These are phyloP conservation scores for Ochotona princeps DNA, from an alignment of 2,113 vertebrate species.

Conservation along the genomic window DNA sequence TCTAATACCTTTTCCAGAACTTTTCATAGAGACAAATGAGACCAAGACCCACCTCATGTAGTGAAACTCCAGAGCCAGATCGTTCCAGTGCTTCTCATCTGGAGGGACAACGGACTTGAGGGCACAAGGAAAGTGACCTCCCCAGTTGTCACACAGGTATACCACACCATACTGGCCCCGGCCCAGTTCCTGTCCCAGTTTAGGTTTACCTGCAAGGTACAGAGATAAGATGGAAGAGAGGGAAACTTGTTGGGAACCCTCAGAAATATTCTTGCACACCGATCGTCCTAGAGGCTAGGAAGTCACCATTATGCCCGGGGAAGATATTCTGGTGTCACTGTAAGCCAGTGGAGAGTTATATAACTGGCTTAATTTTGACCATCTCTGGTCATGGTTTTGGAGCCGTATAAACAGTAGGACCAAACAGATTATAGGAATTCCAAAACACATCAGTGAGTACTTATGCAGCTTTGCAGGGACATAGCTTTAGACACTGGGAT, in stretches of 20 bases:
- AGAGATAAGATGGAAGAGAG: conserved; percentile 35
- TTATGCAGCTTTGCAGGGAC: background rate
- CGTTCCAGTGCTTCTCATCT: conserved; percentile 99
- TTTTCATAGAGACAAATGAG: background rate
- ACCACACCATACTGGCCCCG: conserved; percentile 98
- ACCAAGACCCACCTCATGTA: conserved; percentile 92
- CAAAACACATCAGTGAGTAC: background rate
- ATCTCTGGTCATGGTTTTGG: background rate
- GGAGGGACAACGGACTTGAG: conserved; percentile 98
- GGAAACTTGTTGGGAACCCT: background rate
- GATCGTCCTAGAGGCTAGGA: background rate
- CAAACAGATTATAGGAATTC: conserved; percentile 34
- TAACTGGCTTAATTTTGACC: background rate
- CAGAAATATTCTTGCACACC: background rate
- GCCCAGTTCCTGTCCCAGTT: conserved; percentile 95
- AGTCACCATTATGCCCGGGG: background rate
- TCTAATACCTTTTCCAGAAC: background rate
- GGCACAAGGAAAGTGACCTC: conserved; percentile 95
- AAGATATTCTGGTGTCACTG: background rate
- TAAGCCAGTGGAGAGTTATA: conserved; percentile 34
- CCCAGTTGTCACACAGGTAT: conserved; percentile 97
- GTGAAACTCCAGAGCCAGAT: conserved; percentile 98
- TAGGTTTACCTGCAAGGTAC: conserved; percentile 92
- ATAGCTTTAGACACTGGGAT: background rate
- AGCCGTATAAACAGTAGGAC: conserved; percentile 5